Evolutionary conservation across 2,113 vertebrate species (phyloP).

Genomic region (Gymnocephalus cernua): DNA sequence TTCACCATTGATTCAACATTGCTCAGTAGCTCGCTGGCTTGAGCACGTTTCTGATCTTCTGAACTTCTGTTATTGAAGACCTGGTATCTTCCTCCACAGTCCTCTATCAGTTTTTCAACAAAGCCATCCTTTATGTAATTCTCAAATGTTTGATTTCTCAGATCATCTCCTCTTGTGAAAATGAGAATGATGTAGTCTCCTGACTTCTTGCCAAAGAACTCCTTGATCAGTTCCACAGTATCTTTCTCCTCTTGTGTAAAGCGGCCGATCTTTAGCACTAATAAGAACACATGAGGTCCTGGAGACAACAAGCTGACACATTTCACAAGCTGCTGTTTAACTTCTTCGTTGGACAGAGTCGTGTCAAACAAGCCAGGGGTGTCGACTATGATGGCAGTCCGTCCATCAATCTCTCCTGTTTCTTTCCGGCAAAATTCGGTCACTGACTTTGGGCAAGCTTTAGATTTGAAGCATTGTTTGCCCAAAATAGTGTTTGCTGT

Average conservation of each 20-base stretch:
- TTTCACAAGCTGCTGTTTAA: constrained; percentile 39
- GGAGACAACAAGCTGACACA: constrained; percentile 55
- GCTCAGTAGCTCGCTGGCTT: constrained; percentile 43
- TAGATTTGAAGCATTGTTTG: constrained; percentile 3
- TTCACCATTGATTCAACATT: constrained; percentile 42
- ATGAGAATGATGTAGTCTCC: constrained; percentile 49
- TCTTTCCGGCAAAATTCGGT: constrained; percentile 29
- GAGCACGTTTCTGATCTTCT: neutral
- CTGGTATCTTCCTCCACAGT: constrained; percentile 51
- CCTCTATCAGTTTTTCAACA: neutral
- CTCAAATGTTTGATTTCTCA: constrained; percentile 5
- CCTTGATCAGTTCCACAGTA: constrained; percentile 55
- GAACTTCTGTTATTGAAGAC: constrained; percentile 53
- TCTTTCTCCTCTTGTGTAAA: constrained; percentile 65
- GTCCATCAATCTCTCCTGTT: neutral
- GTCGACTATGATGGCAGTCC: constrained; percentile 25
- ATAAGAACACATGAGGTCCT: constrained; percentile 67
- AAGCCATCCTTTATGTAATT: constrained; percentile 1
- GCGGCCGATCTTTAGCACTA: constrained; percentile 60
- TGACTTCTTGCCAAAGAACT: constrained; percentile 57
- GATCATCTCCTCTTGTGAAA: constrained; percentile 66
- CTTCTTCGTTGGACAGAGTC: neutral
- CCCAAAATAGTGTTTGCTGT: constrained; percentile 46
- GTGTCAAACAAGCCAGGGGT: constrained; percentile 48
- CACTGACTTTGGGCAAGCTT: neutral